Conservation (phyloP, 2,797 vertebrate species). For the Fratercula arctica region DNA sequence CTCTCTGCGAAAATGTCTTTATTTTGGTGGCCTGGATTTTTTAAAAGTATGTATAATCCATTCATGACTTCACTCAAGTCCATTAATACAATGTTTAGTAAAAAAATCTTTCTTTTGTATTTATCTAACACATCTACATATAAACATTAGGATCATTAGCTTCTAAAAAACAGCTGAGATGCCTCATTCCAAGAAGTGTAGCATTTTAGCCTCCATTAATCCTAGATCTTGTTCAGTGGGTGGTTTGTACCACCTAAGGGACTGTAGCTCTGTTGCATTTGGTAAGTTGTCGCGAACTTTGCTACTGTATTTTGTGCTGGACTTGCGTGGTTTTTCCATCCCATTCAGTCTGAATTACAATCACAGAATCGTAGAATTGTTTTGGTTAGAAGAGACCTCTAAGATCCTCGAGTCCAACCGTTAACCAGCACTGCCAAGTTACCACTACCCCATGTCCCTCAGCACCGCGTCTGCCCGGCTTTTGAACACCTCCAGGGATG, state of each 20-base stretch:
- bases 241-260: neutral
- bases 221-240: neutral
- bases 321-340: neutral
- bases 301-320: neutral
- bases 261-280: neutral
- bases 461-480: neutral
- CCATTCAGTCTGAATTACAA: neutral
- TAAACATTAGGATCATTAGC: neutral
- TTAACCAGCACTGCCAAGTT: neutral
- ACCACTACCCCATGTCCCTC: neutral
- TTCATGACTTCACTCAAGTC: neutral
- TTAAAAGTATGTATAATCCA: neutral
- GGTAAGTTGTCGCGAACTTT: neutral
- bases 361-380: neutral
- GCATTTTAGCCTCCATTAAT: slow-evolving; percentile 27
- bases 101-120: neutral
- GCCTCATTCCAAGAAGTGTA: neutral
- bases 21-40: neutral
- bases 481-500: neutral
- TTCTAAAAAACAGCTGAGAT: neutral
- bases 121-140: neutral
- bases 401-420: neutral
- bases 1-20: neutral
- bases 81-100: neutral
- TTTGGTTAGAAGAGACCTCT: neutral